phyloP scores from a whole-genome alignment of 2,797 vertebrate species.

The Darevskia mixta region DNA sequence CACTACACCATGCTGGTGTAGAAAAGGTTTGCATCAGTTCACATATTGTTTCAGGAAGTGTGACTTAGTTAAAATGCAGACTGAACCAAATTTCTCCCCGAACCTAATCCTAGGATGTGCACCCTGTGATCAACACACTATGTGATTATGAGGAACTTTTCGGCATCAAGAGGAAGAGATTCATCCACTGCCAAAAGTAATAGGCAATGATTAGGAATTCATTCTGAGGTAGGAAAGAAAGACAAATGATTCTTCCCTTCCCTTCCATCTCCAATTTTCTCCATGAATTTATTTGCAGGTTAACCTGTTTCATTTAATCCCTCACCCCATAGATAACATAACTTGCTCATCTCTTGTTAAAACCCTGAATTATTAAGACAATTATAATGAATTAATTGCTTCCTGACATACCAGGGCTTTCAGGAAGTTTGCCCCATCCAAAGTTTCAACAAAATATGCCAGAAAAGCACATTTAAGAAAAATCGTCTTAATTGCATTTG shows the following conservation, averaged over 20 bases:
- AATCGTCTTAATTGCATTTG: neutral
- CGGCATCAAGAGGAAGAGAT: neutral
- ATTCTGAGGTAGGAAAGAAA: neutral
- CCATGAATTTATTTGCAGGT: constrained; percentile 2
- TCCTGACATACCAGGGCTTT: neutral
- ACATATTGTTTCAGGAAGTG: no score
- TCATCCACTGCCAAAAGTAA: neutral
- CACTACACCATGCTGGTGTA: no score
- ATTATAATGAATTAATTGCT: neutral
- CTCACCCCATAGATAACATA: neutral
- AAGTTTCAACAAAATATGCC: neutral
- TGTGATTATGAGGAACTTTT: neutral
- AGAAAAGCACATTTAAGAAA: neutral
- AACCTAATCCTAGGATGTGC: neutral
- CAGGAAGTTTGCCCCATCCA: neutral
- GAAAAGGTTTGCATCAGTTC: no score
- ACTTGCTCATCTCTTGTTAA: neutral
- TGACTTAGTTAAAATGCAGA: no score
- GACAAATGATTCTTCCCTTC: neutral
- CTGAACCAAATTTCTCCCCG: no score
- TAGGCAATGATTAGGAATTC: neutral
- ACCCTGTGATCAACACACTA: neutral
- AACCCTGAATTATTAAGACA: neutral
- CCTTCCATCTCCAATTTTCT: neutral
- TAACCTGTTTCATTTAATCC: neutral